Evolutionary conservation across 2,888 invertebrate genomes (phyloP).

Genomic region (Lepas anatifera): DNA sequence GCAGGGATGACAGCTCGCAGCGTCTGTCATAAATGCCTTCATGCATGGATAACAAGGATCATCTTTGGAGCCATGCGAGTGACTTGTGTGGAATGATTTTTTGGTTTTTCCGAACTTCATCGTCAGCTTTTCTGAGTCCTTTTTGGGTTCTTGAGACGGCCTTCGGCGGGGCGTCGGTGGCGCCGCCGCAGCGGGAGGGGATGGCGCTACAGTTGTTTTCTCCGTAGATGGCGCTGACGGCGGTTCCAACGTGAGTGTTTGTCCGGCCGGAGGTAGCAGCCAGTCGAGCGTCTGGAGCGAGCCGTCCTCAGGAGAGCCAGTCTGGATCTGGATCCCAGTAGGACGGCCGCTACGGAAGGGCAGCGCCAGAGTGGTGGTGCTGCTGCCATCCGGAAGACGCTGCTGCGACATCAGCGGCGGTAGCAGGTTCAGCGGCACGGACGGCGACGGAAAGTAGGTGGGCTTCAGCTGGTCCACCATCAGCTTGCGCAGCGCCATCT

Average conservation of each 20-base stretch:
- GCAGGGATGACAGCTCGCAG: not conserved
- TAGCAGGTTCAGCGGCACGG: not conserved
- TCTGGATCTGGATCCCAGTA: not conserved
- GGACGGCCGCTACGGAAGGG: not conserved
- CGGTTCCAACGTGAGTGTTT: too few relatives aligned
- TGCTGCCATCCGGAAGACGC: not conserved
- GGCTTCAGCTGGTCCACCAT: slow-evolving; percentile 4
- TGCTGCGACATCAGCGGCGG: not conserved
- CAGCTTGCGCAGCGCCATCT: not conserved
- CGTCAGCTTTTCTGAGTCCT: not conserved
- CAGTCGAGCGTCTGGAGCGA: not conserved
- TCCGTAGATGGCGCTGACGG: not conserved
- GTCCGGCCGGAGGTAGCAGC: not conserved
- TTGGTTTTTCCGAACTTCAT: not conserved
- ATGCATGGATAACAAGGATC: not conserved
- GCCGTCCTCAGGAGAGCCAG: not conserved
- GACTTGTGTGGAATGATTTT: not conserved
- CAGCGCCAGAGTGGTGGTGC: not conserved
- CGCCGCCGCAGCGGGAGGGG: not conserved
- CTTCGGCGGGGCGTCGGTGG: too few relatives aligned
- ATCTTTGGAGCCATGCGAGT: not conserved
- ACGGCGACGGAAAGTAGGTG: not conserved
- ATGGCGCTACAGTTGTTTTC: not conserved
- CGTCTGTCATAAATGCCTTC: not conserved
- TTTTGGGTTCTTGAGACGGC: not conserved